These are phyloP conservation scores for Neomorphus geoffroyi DNA, from an alignment of 2,797 vertebrate species.

Conservation along the genomic window DNA sequence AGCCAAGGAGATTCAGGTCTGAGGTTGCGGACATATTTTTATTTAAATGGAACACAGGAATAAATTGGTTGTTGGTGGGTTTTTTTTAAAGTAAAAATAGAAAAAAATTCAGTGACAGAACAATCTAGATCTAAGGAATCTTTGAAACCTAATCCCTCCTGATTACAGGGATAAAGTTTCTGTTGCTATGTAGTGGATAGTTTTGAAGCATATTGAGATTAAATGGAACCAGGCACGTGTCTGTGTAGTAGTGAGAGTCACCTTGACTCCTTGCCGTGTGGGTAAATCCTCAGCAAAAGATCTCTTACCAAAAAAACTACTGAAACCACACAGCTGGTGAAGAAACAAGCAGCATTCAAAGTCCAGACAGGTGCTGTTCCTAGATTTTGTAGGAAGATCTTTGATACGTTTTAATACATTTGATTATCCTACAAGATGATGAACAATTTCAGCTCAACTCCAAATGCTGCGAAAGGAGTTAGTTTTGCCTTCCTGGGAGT, in stretches of 20 bases:
- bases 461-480: background rate
- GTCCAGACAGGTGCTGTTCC: background rate
- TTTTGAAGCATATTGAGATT: background rate
- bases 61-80: background rate
- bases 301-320: background rate
- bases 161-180: background rate
- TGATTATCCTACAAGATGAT: background rate
- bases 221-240: background rate
- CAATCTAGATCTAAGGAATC: background rate
- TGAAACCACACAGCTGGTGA: background rate
- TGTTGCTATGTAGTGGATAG: background rate
- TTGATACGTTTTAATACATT: background rate
- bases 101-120: background rate
- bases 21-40: background rate
- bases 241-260: background rate
- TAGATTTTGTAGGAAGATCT: background rate
- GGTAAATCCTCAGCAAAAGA: background rate
- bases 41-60: background rate
- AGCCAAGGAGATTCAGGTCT: background rate
- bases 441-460: background rate
- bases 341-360: background rate
- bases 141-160: background rate
- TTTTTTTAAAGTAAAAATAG: background rate
- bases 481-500: background rate
- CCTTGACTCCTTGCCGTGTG: background rate